Conservation (phyloP, 2,113 vertebrate species). For the Pardalotus punctatus region DNA sequence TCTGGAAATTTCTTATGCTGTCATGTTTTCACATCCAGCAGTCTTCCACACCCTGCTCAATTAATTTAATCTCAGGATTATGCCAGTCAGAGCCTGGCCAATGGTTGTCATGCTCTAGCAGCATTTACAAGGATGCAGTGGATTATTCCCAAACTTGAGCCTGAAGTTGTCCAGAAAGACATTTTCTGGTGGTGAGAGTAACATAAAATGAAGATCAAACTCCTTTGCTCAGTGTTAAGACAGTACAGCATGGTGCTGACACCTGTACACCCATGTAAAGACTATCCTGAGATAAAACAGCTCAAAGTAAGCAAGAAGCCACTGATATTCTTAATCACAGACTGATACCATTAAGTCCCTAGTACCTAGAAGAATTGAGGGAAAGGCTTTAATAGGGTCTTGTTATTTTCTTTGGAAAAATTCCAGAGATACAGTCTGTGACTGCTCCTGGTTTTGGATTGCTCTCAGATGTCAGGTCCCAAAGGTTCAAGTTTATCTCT, state of each 20-base stretch:
- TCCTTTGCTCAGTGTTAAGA: not conserved
- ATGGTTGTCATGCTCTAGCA: not conserved
- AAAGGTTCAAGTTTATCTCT: conserved; percentile 5
- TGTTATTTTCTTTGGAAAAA: not conserved
- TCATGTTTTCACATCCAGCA: not conserved
- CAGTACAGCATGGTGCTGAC: not conserved
- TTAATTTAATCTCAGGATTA: not conserved
- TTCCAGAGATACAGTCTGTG: not conserved
- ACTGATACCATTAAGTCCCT: not conserved
- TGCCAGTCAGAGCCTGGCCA: not conserved
- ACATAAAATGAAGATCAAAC: not conserved
- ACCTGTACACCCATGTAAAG: not conserved
- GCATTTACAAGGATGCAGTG: not conserved
- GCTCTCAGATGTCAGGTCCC: not conserved
- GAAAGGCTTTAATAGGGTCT: not conserved
- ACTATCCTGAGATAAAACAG: not conserved
- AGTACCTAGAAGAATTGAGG: not conserved
- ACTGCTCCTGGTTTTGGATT: not conserved
- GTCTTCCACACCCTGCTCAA: not conserved
- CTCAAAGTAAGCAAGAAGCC: not conserved
- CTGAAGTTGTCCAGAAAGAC: not conserved
- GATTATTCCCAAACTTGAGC: not conserved
- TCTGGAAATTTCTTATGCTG: not conserved
- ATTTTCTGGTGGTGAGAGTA: not conserved
- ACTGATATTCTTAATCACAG: not conserved